Base-by-base conservation (phyloP, 2,113 vertebrate species). In the Riparia riparia region DNA sequence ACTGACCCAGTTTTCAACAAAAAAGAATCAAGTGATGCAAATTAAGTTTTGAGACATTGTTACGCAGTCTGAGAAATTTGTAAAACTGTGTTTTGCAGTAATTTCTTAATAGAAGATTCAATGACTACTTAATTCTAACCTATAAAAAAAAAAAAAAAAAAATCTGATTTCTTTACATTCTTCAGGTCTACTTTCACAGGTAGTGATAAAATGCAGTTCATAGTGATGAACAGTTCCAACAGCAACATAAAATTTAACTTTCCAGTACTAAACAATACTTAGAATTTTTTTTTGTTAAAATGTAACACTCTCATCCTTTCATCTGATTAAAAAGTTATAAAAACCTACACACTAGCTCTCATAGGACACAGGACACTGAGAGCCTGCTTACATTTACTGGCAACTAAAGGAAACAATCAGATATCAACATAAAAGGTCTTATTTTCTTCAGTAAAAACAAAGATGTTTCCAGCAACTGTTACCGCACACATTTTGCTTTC, bases 1-100 rank as follows among this genome's bases (percentile, higher is more conserved):
- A 98, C 98, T 98, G 98, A 99, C 98, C 98, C 98, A 98, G 97
- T 98, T 98, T 98, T 96, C 97, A 97, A 98, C 97, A 98, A 98
- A 98, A 96, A 97, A 97, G 97, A 98, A 98, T 98, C 97, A 90
- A 98, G 98, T 83, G 96, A 98, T 98, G 98, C 98, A 98, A 98
- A 98, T 98, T 96, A 98, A 98, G 98, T 98, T 98, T 97, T 98
- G 96, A 98, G 93, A 98, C 97, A 98, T 97, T 97, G 98, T 98
- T 96, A 97, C 50, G 85, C 96, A 54, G 97, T 95, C 98, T 97
- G 97, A 98, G 97, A 97, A 98, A 97, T 97, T 97, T 95, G 97
- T 96, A 97, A 97, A 98, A 97, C 95, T 95, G 81, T 97, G 96
- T 97, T 98, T 98, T 97, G 97, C 54, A 10, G 97, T 97, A 97